Percentiles rank a stretch among this genome's conserved stretches.
These are phyloP conservation scores for Oikopleura albicans DNA, from an alignment of 23 tunicate genomes.

Conservation along the genomic window DNA sequence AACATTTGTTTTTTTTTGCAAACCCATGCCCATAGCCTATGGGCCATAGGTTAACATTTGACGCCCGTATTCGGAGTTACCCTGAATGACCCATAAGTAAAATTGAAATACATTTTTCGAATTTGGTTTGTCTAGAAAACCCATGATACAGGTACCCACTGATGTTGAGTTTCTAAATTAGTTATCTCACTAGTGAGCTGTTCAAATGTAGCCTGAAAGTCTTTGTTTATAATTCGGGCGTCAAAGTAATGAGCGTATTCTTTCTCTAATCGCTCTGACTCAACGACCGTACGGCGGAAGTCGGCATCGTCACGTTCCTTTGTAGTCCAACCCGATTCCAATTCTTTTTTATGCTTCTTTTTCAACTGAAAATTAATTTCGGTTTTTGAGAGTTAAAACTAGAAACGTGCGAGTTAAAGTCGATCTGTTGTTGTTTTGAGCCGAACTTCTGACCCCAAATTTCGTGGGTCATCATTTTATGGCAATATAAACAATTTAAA, in stretches of 20 bases:
- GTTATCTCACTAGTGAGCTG: conserved; percentile 57
- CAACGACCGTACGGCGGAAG: neutral
- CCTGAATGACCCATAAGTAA: too few species aligned
- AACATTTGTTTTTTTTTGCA: too few species aligned
- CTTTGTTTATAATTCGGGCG: conserved; percentile 51
- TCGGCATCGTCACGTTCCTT: conserved; percentile 6
- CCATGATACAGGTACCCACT: conserved; percentile 99
- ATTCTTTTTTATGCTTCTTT: neutral
- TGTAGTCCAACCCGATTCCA: neutral
- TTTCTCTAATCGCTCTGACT: conserved; percentile 23
- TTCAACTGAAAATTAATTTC: neutral
- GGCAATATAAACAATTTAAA: too few species aligned
- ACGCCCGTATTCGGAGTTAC: too few species aligned
- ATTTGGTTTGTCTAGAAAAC: conserved; percentile 18
- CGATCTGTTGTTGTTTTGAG: too few species aligned
- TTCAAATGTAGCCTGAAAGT: conserved; percentile 68
- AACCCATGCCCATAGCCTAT: too few species aligned
- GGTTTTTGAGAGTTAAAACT: neutral
- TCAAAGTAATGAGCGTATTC: conserved; percentile 79
- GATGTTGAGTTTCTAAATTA: conserved; percentile 77
- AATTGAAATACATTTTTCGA: too few species aligned
- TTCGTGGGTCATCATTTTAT: too few species aligned
- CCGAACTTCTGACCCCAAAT: too few species aligned
- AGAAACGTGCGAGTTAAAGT: too few species aligned
- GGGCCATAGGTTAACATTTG: too few species aligned